Base-by-base conservation (phyloP, 1,140 invertebrate genomes). In the Callitettix versicolor region DNA sequence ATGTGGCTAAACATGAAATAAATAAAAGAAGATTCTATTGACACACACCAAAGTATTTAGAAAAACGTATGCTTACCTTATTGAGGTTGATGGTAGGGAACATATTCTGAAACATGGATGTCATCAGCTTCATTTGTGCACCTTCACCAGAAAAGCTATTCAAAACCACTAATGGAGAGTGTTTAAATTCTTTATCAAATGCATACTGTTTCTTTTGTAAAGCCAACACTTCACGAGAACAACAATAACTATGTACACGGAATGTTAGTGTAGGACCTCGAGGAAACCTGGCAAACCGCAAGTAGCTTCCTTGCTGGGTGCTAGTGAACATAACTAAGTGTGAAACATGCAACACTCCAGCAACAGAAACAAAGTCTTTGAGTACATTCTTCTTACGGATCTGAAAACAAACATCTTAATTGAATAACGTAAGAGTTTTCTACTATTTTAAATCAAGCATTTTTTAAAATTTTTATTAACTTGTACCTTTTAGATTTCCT, bases 61-160 rank as follows among this genome's bases (percentile, higher is more conserved):
- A n/a, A n/a, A n/a, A n/a, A n/a, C n/a, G 26, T 30, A 30, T 3
- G 3, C 56, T 57, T 59, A 75, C 85, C 63, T 76, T 91, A 24
- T 88, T 88, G 50, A 98, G 79, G 73, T 98, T 98, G 44, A 98
- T 93, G 0, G 89, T 85, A 0, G 95, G 96, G 70, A 98, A 98
- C 91, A 98, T 95, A 67, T 97, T 97, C 75, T 98, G 94, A 67
- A 98, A 96, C 75, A 91, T 95, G 4, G 88, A 85, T 9, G 92
- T 80, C 80, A 97, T 92, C 1, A 99, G 70, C 64, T 96, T 93
- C 55, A 95, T 72, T 59, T 97, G 88, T 70, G 86, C 80, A 40
- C 85, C 85, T 69, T 89, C 86, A 0, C 86, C 84, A 17, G 50
- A 53, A 65, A 99, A 97, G 69, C 90, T 92, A 69, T 98, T 98